phyloP scores from a whole-genome alignment of 2,888 invertebrate species.

The Tachystola acroxantha region DNA sequence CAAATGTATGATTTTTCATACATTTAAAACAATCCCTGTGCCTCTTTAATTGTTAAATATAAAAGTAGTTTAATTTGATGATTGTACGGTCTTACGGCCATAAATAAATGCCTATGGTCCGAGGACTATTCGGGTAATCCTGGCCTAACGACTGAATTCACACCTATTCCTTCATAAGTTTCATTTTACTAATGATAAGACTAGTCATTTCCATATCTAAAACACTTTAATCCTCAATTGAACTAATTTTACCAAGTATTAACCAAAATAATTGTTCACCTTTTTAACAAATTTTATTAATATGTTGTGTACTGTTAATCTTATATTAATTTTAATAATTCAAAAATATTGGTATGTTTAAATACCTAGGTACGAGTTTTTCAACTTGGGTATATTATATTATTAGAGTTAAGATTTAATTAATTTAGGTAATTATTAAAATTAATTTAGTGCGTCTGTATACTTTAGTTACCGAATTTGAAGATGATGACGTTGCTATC shows the following conservation, averaged over 20 bases:
- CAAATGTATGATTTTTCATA: slow-evolving; percentile 21
- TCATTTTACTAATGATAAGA: slow-evolving; percentile 22
- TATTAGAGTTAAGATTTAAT: no score
- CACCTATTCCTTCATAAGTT: slow-evolving; percentile 9
- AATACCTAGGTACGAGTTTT: slow-evolving; percentile 37
- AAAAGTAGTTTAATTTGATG: no score
- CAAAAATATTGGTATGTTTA: slow-evolving; percentile 49
- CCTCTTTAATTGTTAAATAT: slow-evolving; percentile 21
- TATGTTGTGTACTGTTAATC: slow-evolving; percentile 57
- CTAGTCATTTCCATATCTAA: slow-evolving; percentile 30
- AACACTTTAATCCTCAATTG: slow-evolving; percentile 33
- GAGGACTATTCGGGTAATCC: no score
- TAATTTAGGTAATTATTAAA: slow-evolving; percentile 34
- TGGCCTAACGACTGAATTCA: no score
- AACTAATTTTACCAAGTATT: slow-evolving; percentile 51
- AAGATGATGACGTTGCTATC: slow-evolving; percentile 3
- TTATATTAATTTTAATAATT: slow-evolving; percentile 56
- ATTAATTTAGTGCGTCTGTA: slow-evolving; percentile 14
- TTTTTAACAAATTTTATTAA: slow-evolving; percentile 72
- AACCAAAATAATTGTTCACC: slow-evolving; percentile 73
- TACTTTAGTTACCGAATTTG: slow-evolving; percentile 32
- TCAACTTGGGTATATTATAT: slow-evolving; percentile 41
- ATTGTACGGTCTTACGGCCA: slow-evolving; percentile 16
- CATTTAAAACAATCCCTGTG: slow-evolving; percentile 30
- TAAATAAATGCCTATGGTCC: no score